Base-by-base conservation (phyloP, 2,797 vertebrate genomes). In the Rhinichthys osculus region DNA sequence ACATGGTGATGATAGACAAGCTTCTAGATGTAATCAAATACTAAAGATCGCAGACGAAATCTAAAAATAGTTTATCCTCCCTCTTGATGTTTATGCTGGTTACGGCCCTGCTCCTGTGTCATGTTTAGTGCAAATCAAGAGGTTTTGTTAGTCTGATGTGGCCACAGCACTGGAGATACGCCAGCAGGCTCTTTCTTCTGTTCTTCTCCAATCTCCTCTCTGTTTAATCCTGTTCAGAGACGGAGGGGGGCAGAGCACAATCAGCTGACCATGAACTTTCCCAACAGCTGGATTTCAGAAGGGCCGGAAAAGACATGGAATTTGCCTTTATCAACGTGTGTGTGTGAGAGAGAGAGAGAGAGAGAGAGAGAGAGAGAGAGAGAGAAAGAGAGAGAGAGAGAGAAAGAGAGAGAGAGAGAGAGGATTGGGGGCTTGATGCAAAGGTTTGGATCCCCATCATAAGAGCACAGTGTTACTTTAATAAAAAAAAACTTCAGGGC, bases 401-500 rank as follows among this genome's bases (percentile, higher is more conserved):
- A 30, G 30, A 30, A 1, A 30, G 30, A 30, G 30, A 30, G 30
- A 30, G 30, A 30, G 50, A 59, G 77, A 17, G 3, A 47, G 54
- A 35, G 78, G 16, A 42, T 82, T 70, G 35, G 17, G 79, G 81
- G 81, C 72, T 69, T 87, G 81, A 85, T 79, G 86, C 76, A 86
- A 87, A 85, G 33, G 62, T 83, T 81, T 77, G 59, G 86, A 81
- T 86, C 84, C 90, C 78, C 85, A 78, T 89, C 86, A 85, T 88
- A 90, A 40, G 30, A 86, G 80, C 42, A 78, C 30, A 52, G 66
- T 81, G 73, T 87, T 90, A 88, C 88, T 90, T 87, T 90, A 85
- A 90, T 86, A 89, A 86, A 78, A 79, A 50, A 69, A 69, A 9
- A 74, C 89, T 88, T 90, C 38, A 62, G 64, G 85, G 73, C 54